Evolutionary conservation across 2,797 vertebrate genomes (phyloP), one percentile per base, ranked within the genome.

Genomic region (Crocidura indochinensis): DNA sequence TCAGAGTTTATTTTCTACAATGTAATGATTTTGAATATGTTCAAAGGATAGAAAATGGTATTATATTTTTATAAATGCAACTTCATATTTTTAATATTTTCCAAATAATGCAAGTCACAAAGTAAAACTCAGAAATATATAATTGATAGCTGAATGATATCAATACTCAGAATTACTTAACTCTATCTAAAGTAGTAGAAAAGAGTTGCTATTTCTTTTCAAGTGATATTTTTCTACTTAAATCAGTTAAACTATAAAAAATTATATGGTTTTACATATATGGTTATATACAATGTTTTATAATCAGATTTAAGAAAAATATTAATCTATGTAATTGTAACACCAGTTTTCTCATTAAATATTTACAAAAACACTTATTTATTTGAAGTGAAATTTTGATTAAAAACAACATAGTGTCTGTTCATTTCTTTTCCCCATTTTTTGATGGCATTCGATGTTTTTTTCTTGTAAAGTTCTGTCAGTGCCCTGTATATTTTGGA

Each of bases 311-410:
- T 90, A 38, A 60, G 12, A 38, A 90, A 9, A 60, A 67, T 72
- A 27, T 69, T 91, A 79, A 89, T 76, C 87, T 90, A 73, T 62
- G n/a, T 12, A 4, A 10, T 90, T 38, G 75, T 10, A 91, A 91
- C 82, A n/a, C 8, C 74, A n/a, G 88, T 4, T 80, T 84, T 68
- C n/a, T 84, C 86, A 92, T 76, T 92, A 79, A 93, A 73, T 87
- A 46, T 79, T 87, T 91, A 38, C 0, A 73, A 51, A 51, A 65
- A 67, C 93, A 62, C 80, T 84, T 87, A 20, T 83, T 5, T 51
- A 79, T 89, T 76, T 88, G 38, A 92, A 85, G 74, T 90, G 10
- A 0, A 90, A 3, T 90, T 76, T 91, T 91, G n/a, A 60, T 95
- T 53, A 74, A 24, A 90, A 91, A 76, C 38, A 38, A 65, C 4